Evolutionary conservation across 2,797 vertebrate species (phyloP).

Genomic region (Sternarchorhynchus goeldii): DNA sequence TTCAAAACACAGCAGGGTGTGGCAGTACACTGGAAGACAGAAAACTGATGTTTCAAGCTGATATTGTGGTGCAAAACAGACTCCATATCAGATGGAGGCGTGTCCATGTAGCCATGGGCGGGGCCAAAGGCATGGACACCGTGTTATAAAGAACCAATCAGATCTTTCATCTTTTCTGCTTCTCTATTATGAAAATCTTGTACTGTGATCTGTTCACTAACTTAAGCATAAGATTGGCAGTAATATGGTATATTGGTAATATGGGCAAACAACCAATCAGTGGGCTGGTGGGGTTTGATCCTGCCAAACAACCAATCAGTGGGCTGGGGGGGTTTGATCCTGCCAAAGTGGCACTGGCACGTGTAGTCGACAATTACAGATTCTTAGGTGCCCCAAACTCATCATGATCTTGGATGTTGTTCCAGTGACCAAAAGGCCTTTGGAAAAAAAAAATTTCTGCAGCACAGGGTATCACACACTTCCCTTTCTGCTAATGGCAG

Average conservation of each 20-base stretch:
- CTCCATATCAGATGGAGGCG: too few species aligned
- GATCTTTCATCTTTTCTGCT: too few species aligned
- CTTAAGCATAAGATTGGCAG: too few species aligned
- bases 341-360: background rate
- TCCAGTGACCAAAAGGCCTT: background rate
- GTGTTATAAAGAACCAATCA: background rate
- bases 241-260: too few species aligned
- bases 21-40: background rate
- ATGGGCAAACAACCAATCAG: too few species aligned
- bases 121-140: background rate
- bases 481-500: slow-evolving; percentile 3
- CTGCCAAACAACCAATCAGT: background rate
- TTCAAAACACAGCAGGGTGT: slow-evolving; percentile 14
- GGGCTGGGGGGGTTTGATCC: background rate
- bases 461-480: slow-evolving; percentile 10
- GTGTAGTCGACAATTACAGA: background rate
- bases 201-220: too few species aligned
- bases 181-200: too few species aligned
- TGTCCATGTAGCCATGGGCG: background rate
- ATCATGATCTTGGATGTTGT: background rate
- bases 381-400: background rate
- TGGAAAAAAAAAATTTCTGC: background rate
- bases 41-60: background rate
- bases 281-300: background rate
- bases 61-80: background rate